Evolutionary conservation across 2,888 invertebrate genomes (phyloP).

Genomic region (Drosophila melanocephala): DNA sequence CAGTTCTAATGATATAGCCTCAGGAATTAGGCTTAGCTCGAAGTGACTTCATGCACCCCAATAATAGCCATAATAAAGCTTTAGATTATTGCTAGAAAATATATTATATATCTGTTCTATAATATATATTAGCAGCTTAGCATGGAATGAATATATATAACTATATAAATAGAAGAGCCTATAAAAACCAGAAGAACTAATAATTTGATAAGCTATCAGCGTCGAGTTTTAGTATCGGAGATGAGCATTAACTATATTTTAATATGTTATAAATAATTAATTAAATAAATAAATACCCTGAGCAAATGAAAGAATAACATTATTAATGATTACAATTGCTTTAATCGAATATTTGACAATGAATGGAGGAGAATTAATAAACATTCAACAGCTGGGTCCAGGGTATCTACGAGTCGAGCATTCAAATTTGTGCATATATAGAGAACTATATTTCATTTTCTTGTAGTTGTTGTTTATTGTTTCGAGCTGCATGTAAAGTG

Average conservation of each 20-base stretch:
- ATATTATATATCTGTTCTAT: background rate
- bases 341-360: background rate
- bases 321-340: background rate
- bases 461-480: background rate
- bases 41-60: too few relatives aligned
- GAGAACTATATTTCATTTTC: background rate
- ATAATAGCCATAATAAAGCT: too few relatives aligned
- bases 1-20: background rate
- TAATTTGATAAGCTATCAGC: background rate
- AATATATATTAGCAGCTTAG: too few relatives aligned
- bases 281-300: background rate
- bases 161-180: background rate
- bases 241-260: background rate
- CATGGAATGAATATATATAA: background rate
- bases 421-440: background rate
- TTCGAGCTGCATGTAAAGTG: background rate
- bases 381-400: background rate
- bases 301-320: background rate
- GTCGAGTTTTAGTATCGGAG: background rate
- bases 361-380: too few relatives aligned
- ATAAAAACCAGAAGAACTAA: background rate
- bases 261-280: background rate
- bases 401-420: background rate
- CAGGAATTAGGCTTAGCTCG: background rate
- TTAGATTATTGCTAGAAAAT: background rate